Conservation (phyloP, 2,113 vertebrate species). For the Xiphophorus couchianus region DNA sequence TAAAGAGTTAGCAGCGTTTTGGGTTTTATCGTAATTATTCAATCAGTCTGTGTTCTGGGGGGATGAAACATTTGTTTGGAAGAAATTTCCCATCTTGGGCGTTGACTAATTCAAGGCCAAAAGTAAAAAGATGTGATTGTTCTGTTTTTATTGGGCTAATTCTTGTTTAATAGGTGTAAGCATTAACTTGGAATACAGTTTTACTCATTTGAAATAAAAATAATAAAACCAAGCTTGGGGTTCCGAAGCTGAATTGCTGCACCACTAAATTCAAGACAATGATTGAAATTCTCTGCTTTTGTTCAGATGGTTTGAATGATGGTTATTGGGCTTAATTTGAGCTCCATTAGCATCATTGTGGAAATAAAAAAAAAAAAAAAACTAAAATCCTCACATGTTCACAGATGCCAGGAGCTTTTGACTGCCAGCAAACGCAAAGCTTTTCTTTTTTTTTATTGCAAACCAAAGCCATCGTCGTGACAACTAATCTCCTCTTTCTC, state of each 20-base stretch:
- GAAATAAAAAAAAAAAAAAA: not conserved
- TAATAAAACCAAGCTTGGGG: not conserved
- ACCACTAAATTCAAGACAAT: not conserved
- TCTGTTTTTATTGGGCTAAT: not conserved
- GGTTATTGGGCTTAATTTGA: conserved; percentile 26
- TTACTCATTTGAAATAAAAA: not conserved
- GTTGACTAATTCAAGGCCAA: not conserved
- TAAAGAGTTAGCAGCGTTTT: not conserved
- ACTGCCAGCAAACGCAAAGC: conserved; percentile 10
- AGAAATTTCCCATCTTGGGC: not conserved
- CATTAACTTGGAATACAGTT: not conserved
- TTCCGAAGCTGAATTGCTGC: not conserved
- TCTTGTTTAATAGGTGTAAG: too few relatives aligned
- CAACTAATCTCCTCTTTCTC: conserved; percentile 34
- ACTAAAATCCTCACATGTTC: not conserved
- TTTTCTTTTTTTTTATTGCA: conserved; percentile 1
- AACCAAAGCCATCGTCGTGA: conserved; percentile 17
- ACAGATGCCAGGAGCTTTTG: conserved; percentile 16
- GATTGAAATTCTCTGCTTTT: conserved; percentile 17
- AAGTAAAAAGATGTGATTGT: not conserved
- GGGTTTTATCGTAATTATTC: not conserved
- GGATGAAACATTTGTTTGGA: not conserved
- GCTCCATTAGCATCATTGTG: conserved; percentile 20
- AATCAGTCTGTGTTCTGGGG: not conserved
- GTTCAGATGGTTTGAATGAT: not conserved